These are phyloP conservation scores for Saccostrea cuccullata DNA, from an alignment of 1,140 invertebrate genomes.

Conservation along the genomic window DNA sequence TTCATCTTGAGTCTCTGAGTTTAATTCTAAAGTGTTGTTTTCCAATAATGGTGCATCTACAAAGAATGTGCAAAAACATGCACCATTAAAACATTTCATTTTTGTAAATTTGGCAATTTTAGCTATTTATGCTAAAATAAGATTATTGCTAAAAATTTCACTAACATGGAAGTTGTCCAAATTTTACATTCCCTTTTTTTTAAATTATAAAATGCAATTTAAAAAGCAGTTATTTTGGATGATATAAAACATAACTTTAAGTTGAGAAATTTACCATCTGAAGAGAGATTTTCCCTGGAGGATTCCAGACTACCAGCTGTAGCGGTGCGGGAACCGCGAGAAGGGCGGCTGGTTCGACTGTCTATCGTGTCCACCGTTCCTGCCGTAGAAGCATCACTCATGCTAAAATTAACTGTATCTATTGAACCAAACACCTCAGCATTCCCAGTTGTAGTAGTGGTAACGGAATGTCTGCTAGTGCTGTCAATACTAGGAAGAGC, in stretches of 20 bases:
- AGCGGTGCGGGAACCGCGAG: slow-evolving; percentile 71
- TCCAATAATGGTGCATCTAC: slow-evolving; percentile 30
- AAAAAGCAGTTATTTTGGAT: too few relatives aligned
- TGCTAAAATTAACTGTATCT: slow-evolving; percentile 76
- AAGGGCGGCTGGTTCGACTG: slow-evolving; percentile 71
- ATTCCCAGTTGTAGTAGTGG: slow-evolving; percentile 72
- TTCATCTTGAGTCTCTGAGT: slow-evolving; percentile 35
- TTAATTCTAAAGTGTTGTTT: slow-evolving; percentile 26
- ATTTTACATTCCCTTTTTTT: too few relatives aligned
- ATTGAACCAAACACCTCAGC: slow-evolving; percentile 75
- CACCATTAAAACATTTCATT: too few relatives aligned
- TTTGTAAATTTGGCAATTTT: too few relatives aligned
- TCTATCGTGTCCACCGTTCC: slow-evolving; percentile 74
- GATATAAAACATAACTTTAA: not conserved
- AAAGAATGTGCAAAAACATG: not conserved
- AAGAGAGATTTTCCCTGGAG: slow-evolving; percentile 38
- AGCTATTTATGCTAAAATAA: too few relatives aligned
- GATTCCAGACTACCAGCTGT: slow-evolving; percentile 74
- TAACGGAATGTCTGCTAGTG: slow-evolving; percentile 72
- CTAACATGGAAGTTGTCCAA: too few relatives aligned
- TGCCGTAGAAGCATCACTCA: slow-evolving; percentile 74
- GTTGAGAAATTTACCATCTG: not conserved
- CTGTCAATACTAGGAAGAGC: slow-evolving; percentile 55
- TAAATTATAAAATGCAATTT: too few relatives aligned
- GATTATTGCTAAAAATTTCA: too few relatives aligned